Conservation (phyloP, 2,797 vertebrate species). For the Alcedo atthis region DNA sequence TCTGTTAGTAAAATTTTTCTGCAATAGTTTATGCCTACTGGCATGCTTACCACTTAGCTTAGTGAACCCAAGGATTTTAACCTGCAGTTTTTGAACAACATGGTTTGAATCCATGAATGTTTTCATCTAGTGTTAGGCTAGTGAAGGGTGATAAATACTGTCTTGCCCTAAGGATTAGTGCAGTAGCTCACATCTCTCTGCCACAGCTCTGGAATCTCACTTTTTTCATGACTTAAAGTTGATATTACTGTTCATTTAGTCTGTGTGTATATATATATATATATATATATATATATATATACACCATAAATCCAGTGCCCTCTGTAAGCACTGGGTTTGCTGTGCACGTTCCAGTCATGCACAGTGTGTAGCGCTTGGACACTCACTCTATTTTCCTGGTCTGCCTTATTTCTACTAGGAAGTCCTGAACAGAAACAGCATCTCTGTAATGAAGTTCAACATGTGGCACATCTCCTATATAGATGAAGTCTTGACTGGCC, state of each 20-base stretch:
- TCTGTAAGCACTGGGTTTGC: neutral
- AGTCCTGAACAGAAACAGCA: neutral
- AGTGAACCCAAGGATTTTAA: neutral
- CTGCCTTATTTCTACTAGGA: neutral
- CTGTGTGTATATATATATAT: neutral
- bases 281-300: neutral
- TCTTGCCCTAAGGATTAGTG: neutral
- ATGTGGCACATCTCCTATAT: neutral
- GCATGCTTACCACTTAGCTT: neutral
- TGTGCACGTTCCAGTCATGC: accelerated
- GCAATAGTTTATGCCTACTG: neutral
- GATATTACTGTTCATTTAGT: neutral
- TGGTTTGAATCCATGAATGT: neutral
- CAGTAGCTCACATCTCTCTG: neutral
- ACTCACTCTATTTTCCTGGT: neutral
- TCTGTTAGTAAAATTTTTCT: neutral
- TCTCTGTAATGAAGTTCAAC: neutral
- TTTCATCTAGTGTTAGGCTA: neutral
- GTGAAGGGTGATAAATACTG: neutral
- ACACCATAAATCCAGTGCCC: neutral
- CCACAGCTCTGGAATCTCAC: neutral
- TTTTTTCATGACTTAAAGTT: neutral
- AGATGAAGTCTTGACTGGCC: neutral
- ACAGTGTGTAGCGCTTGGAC: neutral
- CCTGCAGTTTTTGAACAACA: neutral